Evolutionary conservation across 2,888 invertebrate species (phyloP), one percentile per base, ranked within the genome.

Genomic region (Scrobipalpa atriplicella): DNA sequence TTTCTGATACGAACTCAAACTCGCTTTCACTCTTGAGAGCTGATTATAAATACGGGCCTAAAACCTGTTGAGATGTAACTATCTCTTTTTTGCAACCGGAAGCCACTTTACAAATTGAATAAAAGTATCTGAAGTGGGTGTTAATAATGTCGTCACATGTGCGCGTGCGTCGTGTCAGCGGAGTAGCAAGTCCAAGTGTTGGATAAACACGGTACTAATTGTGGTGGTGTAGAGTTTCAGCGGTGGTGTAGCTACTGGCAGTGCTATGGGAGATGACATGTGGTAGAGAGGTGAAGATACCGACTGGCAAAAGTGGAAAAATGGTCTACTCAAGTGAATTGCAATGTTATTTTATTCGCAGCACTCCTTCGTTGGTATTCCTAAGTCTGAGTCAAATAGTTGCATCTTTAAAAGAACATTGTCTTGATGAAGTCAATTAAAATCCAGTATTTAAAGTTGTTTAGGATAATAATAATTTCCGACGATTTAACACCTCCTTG

Each of bases 191-290:
- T 38, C 58, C 16, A 38, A 58, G 58, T 58, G 58, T n/a, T 11
- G 36, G n/a, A 38, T 68, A 71, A 64, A 63, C 52, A 13, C 62
- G 41, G 56, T 18, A 71, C 75, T 77, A 77, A 77, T 78, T 73
- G 77, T 70, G 67, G 10, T 69, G 71, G 76, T 73, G 70, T 79
- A 71, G 62, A 70, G 72, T 78, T 72, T 67, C 75, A 54, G 65
- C 65, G 51, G 66, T 43, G 39, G 19, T 29, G 29, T 2, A 29
- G 29, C 29, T 29, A 29, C 29, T 29, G 29, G 29, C 29, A 8
- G 54, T 21, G 21, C 29, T 36, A n/a, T 36, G 58, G 36, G 58
- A 56, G 29, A 56, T 29, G 8, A 18, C 58, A 58, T 58, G 38
- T 58, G 58, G n/a, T 18, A 10, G 18, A 18, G 18, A 19, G n/a